Base-by-base conservation (phyloP, 2,797 vertebrate genomes). In the Monodelphis domestica region DNA sequence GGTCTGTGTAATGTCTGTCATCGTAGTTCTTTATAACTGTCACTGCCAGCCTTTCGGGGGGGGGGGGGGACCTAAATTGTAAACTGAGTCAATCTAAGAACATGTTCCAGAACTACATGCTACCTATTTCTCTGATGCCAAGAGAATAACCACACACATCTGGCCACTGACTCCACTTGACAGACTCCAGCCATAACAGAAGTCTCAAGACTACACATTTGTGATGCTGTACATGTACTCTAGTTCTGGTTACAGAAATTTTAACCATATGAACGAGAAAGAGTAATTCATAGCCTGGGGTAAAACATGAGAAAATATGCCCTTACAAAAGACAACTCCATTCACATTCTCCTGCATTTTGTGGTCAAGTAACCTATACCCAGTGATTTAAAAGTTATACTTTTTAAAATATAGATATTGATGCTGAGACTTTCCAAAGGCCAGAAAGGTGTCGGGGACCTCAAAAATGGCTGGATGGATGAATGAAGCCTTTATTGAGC, bases 1-100 rank as follows among this genome's bases (percentile, higher is more conserved):
- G 12, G 95, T n/a, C n/a, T n/a, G n/a, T 94, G 90, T 94, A 95
- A 91, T 94, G 89, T 59, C 94, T 97, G 96, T 97, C 90, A 97
- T 95, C 96, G 94, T 90, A 95, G 87, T 93, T 94, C 90, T 38
- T 45, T 38, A 78, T 94, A 95, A 92, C 92, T 97, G 93, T 92
- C 95, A 94, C 89, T 95, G 63, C 92, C 93, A 94, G 94, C 63
- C 54, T 91, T 92, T 38, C 50, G 14, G 91, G 54, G 88, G 97
- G n/a, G n/a, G n/a, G n/a, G n/a, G n/a, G n/a, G 54, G 91, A 95
- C 96, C 96, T 96, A 97, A 92, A 51, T 51, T 92, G 53, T 92
- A 95, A 90, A 90, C 84, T 78, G 94, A 95, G 78, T 96, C 96
- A 95, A 91, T 56, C 84, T 93, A 92, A 88, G 95, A 94, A 94